These are phyloP conservation scores for Iselma pallidipennis DNA, from an alignment of 2,888 invertebrate genomes.

Conservation along the genomic window DNA sequence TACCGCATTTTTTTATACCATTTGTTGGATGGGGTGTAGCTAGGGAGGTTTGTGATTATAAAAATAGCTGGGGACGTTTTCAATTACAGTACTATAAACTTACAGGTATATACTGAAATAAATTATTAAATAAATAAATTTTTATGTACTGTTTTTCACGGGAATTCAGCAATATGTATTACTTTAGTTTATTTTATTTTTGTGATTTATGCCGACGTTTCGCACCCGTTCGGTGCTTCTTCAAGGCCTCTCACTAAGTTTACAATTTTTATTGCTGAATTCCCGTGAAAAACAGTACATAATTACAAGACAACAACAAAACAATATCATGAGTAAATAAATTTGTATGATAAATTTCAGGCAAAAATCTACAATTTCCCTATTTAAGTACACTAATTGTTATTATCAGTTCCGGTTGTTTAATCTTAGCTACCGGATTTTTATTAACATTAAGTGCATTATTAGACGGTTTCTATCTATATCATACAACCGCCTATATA, in stretches of 20 bases:
- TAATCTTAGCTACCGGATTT: slow-evolving; percentile 64
- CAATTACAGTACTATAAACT: slow-evolving; percentile 60
- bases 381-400: slow-evolving; percentile 64
- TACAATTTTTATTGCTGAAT: no score
- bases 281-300: no score
- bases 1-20: slow-evolving; percentile 73
- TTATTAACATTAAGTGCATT: slow-evolving; percentile 64
- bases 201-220: no score
- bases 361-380: slow-evolving; percentile 66
- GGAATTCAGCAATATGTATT: no score
- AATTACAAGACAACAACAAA: no score
- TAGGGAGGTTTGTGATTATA: slow-evolving; percentile 69
- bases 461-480: slow-evolving; percentile 66
- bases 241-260: no score
- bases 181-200: no score
- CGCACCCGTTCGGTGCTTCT: no score
- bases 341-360: no score
- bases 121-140: no score
- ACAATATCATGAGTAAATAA: no score
- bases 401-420: slow-evolving; percentile 65
- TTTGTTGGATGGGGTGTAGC: slow-evolving; percentile 74
- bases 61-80: slow-evolving; percentile 70
- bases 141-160: no score
- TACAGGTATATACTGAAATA: slow-evolving; percentile 43
- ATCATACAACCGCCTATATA: slow-evolving; percentile 66